Base-by-base conservation (phyloP, 2,797 vertebrate species). In the Cercopithecus hamlyni region DNA sequence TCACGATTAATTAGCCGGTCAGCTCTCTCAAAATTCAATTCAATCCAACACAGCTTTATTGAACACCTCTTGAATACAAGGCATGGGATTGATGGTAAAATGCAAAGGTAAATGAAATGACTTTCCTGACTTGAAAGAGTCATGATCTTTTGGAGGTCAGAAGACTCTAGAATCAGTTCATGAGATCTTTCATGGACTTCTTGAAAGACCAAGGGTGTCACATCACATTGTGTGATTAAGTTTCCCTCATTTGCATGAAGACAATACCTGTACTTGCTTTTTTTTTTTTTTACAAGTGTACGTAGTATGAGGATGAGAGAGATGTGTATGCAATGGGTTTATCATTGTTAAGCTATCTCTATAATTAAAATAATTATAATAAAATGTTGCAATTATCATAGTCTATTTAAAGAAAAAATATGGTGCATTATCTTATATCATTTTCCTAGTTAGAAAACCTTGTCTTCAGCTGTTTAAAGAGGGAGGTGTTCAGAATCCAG, bases 331-430 rank as follows among this genome's bases (percentile, higher is more conserved):
- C 30, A 85, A 8, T 67, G 30, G 36, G 9, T 24, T 83, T 92
- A 58, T 48, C 30, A 19, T 41, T 24, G 9, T 55, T 43, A 76
- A 94, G 57, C 15, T 52, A 39, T 57, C 82, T 88, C n/a, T 84
- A 22, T 27, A 14, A 3, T 61, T 86, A 85, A 94, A 82, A 41
- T 87, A 82, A 48, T 95, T 81, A 27, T 30, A 89, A 36, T 61
- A 88, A 75, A 94, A 80, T 48, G 12, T 67, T 76, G 5, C 7
- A 57, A 33, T 93, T 58, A 82, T 75, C 61, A 41, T 48, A n/a
- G 10, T 73, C 96, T 88, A 76, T 86, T 97, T 91, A 91, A 52
- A 84, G 72, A 83, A 33, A 70, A 81, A 92, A 77, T 79, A 15
- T 36, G 61, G 26, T n/a, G 5, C 19, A 33, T 88, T 75, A 73